phyloP scores from a whole-genome alignment of 2,888 invertebrate genomes.

The Steinernema carpocapsae region DNA sequence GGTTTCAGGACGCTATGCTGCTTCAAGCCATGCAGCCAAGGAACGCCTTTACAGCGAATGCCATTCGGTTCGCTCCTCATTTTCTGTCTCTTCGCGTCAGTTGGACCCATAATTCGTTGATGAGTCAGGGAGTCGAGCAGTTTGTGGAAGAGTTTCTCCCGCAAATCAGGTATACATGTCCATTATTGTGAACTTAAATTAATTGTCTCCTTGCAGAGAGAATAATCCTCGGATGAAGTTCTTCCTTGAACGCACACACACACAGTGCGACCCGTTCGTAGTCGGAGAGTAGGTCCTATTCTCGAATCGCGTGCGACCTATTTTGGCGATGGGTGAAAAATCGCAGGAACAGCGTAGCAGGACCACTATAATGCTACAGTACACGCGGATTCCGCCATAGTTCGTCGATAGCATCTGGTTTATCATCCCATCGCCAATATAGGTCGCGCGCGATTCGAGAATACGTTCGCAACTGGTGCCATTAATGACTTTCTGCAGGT shows the following conservation, averaged over 20 bases:
- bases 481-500: conserved; percentile 36
- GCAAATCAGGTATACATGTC: conserved; percentile 61
- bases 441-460: too few relatives aligned
- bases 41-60: conserved; percentile 38
- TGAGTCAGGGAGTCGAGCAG: conserved; percentile 63
- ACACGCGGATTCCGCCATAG: too few relatives aligned
- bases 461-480: too few relatives aligned
- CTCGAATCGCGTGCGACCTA: neutral
- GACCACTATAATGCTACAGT: too few relatives aligned
- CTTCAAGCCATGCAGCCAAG: conserved; percentile 38
- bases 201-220: too few relatives aligned
- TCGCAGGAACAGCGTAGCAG: too few relatives aligned
- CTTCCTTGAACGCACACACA: conserved; percentile 56
- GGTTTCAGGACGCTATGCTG: conserved; percentile 72
- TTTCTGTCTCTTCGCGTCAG: conserved; percentile 60
- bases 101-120: conserved; percentile 63
- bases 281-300: conserved; percentile 60
- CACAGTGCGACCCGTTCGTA: conserved; percentile 65
- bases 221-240: conserved; percentile 62
- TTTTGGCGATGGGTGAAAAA: too few relatives aligned
- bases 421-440: too few relatives aligned
- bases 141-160: conserved; percentile 66
- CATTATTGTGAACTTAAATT: too few relatives aligned
- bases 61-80: conserved; percentile 54
- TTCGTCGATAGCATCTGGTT: too few relatives aligned